Base-by-base conservation (phyloP, 2,888 invertebrate species). In the Coenonympha glycerion region DNA sequence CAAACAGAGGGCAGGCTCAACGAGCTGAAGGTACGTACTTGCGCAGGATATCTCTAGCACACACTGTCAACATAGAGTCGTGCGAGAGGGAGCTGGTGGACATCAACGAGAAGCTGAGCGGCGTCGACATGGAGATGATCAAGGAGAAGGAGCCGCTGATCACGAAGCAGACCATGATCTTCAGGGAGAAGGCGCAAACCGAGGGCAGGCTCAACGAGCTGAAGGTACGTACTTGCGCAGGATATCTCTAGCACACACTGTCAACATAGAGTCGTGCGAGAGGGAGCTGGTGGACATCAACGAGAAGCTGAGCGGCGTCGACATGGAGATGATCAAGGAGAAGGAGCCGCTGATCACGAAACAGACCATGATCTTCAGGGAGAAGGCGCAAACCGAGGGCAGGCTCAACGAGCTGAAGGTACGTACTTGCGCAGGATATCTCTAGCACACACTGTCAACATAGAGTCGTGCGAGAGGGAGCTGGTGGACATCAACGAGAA, bases 291-390 rank as follows among this genome's bases (percentile, higher is more conserved):
- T n/a, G n/a, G n/a, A n/a, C n/a, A 71, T 92, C 2, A 79, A 87
- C 37, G 86, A 88, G 56, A 85, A 90, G 59, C 73, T 93, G 47
- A 89, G 88, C 2, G 86, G 89, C 26, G 78, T 92, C 40, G 89
- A 93, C 66, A 88, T 88, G 52, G 81, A 88, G 1, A 83, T 81
- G 53, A 65, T 93, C 0, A 79, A 82, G 3, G 92, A 93, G 64
- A 92, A 91, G 62, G 74, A 79, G 4, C 69, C 81, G 0, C 68
- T 92, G 8, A 79, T 84, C 16, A 66, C 70, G 3, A 79, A 89
- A 59, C 86, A 89, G 50, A 89, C 90, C 21, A 73, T 71, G 18
- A 73, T 90, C 9, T 79, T 87, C 30, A 75, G 81, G 33, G 84
- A 90, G 56, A 85, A 79, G 64, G 84, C 62, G 49, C 78, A 66